Evolutionary conservation across 2,888 invertebrate species (phyloP).

Genomic region (Leptogaster cylindrica): DNA sequence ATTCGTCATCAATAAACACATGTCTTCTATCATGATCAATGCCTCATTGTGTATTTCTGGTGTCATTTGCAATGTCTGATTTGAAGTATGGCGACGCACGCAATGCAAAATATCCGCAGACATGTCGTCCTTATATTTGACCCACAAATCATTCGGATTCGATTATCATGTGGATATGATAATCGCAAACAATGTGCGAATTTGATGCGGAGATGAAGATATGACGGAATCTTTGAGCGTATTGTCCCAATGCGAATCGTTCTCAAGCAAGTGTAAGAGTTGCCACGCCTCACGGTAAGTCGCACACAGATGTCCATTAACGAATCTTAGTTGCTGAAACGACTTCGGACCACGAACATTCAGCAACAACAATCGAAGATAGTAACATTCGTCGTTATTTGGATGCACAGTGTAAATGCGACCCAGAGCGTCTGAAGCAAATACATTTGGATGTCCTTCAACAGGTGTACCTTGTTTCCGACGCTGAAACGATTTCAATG

Average conservation of each 20-base stretch:
- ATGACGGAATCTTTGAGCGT: constrained; percentile 47
- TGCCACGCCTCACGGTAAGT: constrained; percentile 31
- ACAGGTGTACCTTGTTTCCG: constrained; percentile 53
- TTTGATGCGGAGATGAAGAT: constrained; percentile 45
- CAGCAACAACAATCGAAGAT: constrained; percentile 27
- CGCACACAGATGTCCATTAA: constrained; percentile 39
- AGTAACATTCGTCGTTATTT: constrained; percentile 38
- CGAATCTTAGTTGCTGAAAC: constrained; percentile 32
- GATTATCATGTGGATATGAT: constrained; percentile 49
- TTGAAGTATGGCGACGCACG: not conserved
- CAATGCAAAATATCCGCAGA: constrained; percentile 3
- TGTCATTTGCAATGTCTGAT: not conserved
- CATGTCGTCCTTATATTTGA: constrained; percentile 42
- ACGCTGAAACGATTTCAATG: constrained; percentile 53
- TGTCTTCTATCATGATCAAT: constrained; percentile 48
- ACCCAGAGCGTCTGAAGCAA: constrained; percentile 31
- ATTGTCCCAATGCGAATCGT: constrained; percentile 37
- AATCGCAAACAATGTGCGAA: constrained; percentile 49
- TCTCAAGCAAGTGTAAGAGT: constrained; percentile 29
- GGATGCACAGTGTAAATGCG: constrained; percentile 40
- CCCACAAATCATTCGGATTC: constrained; percentile 49
- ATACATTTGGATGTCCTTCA: constrained; percentile 50
- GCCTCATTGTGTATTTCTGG: not conserved
- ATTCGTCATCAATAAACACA: constrained; percentile 51
- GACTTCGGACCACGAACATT: constrained; percentile 40